phyloP scores from a whole-genome alignment of 2,113 vertebrate genomes.

The Puntigrus tetrazona region DNA sequence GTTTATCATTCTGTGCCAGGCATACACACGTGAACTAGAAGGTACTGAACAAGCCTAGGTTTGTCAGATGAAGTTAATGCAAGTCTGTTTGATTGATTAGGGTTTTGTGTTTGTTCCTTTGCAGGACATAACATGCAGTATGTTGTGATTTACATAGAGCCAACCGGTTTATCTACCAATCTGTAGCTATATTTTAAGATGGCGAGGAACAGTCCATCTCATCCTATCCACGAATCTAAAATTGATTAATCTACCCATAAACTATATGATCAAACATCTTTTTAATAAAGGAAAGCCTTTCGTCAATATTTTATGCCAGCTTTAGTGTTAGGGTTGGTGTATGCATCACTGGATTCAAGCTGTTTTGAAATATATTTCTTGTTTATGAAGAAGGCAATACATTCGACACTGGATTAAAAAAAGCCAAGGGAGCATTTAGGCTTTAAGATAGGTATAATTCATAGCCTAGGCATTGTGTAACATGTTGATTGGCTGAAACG shows the following conservation, averaged over 20 bases:
- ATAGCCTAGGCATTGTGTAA: background rate
- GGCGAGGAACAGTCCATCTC: background rate
- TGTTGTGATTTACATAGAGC: background rate
- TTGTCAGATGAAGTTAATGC: background rate
- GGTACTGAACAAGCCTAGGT: no score
- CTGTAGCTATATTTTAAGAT: background rate
- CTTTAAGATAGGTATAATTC: background rate
- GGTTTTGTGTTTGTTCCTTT: background rate
- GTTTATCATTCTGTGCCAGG: background rate
- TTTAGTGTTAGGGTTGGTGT: background rate
- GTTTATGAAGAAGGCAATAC: background rate
- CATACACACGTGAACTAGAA: background rate
- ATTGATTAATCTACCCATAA: background rate
- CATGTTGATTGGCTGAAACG: background rate
- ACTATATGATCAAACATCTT: background rate
- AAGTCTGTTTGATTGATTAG: constrained; percentile 1
- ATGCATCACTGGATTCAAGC: background rate
- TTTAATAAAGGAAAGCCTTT: background rate
- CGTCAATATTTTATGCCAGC: background rate
- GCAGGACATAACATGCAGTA: background rate
- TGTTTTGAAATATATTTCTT: background rate
- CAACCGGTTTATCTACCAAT: background rate
- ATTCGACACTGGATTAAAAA: background rate
- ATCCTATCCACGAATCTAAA: background rate
- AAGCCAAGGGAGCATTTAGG: background rate